A percentile compares a stretch with the other conserved stretches of the same genome.
phyloP scores from a whole-genome alignment of 1,140 invertebrate species.

The Asbolus verrucosus region DNA sequence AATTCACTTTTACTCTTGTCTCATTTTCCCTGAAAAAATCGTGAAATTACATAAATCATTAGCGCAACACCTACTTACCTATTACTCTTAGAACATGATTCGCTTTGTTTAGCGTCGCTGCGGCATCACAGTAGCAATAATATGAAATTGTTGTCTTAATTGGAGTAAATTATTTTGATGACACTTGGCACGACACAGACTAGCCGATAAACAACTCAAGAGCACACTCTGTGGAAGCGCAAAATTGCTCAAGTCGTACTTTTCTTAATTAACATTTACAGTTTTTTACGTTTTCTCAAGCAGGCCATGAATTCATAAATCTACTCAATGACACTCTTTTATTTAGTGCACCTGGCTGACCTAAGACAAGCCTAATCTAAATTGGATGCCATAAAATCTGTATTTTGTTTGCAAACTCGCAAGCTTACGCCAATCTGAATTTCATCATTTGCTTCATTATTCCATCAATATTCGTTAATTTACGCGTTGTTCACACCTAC shows the following conservation, averaged over 20 bases:
- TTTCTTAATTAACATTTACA: no score
- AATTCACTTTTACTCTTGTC: neutral
- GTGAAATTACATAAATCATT: conserved; percentile 19
- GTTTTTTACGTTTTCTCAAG: no score
- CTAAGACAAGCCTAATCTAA: neutral
- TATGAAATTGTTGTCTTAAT: conserved; percentile 40
- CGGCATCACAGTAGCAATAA: conserved; percentile 33
- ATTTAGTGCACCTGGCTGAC: neutral
- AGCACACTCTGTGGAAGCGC: neutral
- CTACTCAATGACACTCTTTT: neutral
- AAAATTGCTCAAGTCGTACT: conserved; percentile 7
- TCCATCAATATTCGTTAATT: no score
- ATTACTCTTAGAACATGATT: neutral
- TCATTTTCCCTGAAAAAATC: conserved; percentile 25
- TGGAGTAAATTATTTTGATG: conserved; percentile 42
- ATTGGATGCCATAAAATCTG: neutral
- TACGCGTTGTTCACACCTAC: no score
- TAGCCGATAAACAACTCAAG: conserved; percentile 11
- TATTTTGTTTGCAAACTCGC: no score
- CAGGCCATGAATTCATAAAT: no score
- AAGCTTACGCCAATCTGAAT: no score
- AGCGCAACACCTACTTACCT: conserved; percentile 12
- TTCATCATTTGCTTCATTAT: no score
- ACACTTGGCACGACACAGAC: conserved; percentile 34
- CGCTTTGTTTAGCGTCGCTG: conserved; percentile 14